Evolutionary conservation across 2,888 invertebrate genomes (phyloP).

Genomic region (Phlogophora meticulosa): DNA sequence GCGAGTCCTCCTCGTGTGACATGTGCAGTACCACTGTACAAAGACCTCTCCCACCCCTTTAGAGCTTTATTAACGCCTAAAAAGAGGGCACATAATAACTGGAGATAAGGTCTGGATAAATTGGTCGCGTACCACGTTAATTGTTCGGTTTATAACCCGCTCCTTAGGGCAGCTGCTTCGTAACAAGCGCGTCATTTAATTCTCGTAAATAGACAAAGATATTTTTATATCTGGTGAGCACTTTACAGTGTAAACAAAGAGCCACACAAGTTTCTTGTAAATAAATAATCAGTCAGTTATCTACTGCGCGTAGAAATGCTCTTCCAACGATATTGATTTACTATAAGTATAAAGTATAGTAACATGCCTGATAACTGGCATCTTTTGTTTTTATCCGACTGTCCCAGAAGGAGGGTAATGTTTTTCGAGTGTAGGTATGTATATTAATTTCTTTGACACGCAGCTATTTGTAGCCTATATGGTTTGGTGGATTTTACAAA

Average conservation of each 20-base stretch:
- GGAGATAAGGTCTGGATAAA: slow-evolving; percentile 74
- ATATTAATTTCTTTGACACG: too few species aligned
- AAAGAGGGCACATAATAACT: slow-evolving; percentile 62
- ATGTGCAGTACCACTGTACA: slow-evolving; percentile 73
- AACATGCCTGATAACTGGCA: slow-evolving; percentile 7
- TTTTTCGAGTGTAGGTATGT: too few species aligned
- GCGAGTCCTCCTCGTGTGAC: slow-evolving; percentile 75
- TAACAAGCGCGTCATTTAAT: slow-evolving; percentile 88
- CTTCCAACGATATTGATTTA: slow-evolving; percentile 56
- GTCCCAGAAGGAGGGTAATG: too few species aligned
- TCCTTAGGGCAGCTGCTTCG: slow-evolving; percentile 88
- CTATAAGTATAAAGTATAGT: slow-evolving; percentile 34
- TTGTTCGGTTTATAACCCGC: slow-evolving; percentile 89
- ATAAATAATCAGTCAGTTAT: slow-evolving; percentile 81
- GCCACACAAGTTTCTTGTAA: slow-evolving; percentile 86
- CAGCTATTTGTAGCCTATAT: too few species aligned
- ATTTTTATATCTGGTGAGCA: slow-evolving; percentile 89
- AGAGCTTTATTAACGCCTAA: slow-evolving; percentile 56
- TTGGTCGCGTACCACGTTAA: slow-evolving; percentile 82
- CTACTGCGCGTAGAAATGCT: slow-evolving; percentile 68
- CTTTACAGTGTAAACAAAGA: slow-evolving; percentile 85
- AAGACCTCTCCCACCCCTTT: slow-evolving; percentile 70
- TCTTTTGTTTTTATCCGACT: neutral
- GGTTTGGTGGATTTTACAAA: too few species aligned
- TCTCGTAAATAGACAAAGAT: slow-evolving; percentile 90